Percentiles rank a stretch among this genome's conserved stretches.
phyloP scores from a whole-genome alignment of 2,113 vertebrate genomes.

The Varanus komodoensis region DNA sequence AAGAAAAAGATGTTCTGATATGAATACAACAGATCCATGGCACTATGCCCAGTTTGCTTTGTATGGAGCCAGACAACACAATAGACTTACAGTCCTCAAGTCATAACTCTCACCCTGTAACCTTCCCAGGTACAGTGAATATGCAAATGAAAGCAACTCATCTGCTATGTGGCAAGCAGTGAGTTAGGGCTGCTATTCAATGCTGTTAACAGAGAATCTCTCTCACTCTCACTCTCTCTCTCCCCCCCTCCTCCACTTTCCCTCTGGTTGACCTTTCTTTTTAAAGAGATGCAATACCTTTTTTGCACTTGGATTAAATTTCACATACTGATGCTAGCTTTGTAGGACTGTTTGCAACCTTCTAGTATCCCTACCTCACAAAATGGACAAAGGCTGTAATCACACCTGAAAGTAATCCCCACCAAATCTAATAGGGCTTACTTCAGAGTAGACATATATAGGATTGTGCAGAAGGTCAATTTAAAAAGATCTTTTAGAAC shows the following conservation, averaged over 20 bases:
- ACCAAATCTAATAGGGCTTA: too few relatives aligned
- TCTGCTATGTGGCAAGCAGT: slow-evolving; percentile 59
- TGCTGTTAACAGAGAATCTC: slow-evolving; percentile 41
- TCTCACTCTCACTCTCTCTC: too few relatives aligned
- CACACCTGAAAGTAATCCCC: too few relatives aligned
- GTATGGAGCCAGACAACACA: slow-evolving; percentile 32
- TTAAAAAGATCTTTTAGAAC: background rate
- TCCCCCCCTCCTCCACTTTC: slow-evolving; percentile 44
- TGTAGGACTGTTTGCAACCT: background rate
- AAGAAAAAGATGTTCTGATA: background rate
- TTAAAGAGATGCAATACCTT: slow-evolving; percentile 41
- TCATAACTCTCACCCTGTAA: slow-evolving; percentile 54
- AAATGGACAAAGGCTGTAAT: background rate
- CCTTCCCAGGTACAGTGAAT: slow-evolving; percentile 67
- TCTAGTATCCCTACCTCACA: background rate
- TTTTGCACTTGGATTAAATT: slow-evolving; percentile 42
- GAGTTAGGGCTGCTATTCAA: slow-evolving; percentile 51
- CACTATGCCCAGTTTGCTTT: slow-evolving; percentile 27
- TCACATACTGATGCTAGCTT: background rate
- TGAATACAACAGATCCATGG: background rate
- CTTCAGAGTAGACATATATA: too few relatives aligned
- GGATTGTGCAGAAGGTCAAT: background rate
- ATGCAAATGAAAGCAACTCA: slow-evolving; percentile 62
- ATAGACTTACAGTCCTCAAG: slow-evolving; percentile 44
- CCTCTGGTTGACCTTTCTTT: slow-evolving; percentile 62